These are phyloP conservation scores for Poeciliopsis occidentalis DNA, from an alignment of 2,113 vertebrate genomes.

Conservation along the genomic window DNA sequence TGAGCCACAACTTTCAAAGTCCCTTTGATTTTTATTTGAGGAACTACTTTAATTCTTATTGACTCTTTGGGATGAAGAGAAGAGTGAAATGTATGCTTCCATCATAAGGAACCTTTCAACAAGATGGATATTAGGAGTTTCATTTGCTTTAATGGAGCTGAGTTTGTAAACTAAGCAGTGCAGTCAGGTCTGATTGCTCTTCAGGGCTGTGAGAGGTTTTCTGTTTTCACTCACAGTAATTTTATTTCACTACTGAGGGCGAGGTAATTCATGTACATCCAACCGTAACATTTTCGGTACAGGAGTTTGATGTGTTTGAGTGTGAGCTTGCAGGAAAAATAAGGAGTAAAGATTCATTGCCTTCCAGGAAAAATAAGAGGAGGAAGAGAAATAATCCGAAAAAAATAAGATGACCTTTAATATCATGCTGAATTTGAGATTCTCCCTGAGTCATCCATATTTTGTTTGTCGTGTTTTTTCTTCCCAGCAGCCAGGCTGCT, in stretches of 20 bases:
- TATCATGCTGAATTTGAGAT: constrained; percentile 34
- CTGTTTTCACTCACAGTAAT: constrained; percentile 41
- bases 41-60: constrained; percentile 18
- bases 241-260: constrained; percentile 19
- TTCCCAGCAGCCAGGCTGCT: constrained; percentile 6
- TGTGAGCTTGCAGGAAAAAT: background rate
- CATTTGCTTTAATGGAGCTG: constrained; percentile 40
- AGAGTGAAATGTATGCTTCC: constrained; percentile 21
- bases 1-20: constrained; percentile 20
- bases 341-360: constrained; percentile 32
- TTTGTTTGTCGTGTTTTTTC: constrained; percentile 56
- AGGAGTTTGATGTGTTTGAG: constrained; percentile 10
- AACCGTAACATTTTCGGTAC: constrained; percentile 5
- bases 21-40: constrained; percentile 28
- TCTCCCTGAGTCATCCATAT: constrained; percentile 24
- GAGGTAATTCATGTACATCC: constrained; percentile 10
- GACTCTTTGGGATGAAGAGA: constrained; percentile 18
- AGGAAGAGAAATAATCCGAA: constrained; percentile 36
- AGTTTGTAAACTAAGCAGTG: constrained; percentile 22
- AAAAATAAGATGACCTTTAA: constrained; percentile 67
- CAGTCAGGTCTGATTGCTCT: constrained; percentile 27
- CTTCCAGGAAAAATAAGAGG: constrained; percentile 21
- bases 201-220: constrained; percentile 28
- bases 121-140: constrained; percentile 40
- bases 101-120: constrained; percentile 21